phyloP scores from a whole-genome alignment of 2,113 vertebrate species.

The Labeo rohita region DNA sequence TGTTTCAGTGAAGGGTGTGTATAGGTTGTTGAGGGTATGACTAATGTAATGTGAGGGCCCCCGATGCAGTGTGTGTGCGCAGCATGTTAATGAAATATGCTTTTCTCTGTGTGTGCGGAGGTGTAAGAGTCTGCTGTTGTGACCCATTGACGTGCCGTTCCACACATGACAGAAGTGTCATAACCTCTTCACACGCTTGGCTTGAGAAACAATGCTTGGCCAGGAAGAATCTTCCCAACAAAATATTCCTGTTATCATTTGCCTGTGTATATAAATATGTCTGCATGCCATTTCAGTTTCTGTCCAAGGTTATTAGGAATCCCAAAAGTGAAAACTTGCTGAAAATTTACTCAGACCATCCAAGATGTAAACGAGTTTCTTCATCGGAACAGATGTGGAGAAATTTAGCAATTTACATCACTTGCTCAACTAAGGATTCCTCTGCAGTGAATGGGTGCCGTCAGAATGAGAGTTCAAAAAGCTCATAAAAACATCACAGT shows the following conservation, averaged over 20 bases:
- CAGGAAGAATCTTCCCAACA: not conserved
- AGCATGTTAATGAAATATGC: slow-evolving; percentile 4
- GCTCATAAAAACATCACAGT: not conserved
- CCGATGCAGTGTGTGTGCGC: not conserved
- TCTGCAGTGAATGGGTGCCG: not conserved
- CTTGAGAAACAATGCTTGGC: slow-evolving; percentile 8
- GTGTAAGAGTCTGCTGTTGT: not conserved
- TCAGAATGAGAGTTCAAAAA: not conserved
- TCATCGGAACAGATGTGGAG: not conserved
- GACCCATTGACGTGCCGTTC: slow-evolving; percentile 9
- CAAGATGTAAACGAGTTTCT: not conserved
- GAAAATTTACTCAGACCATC: not conserved
- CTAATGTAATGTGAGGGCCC: slow-evolving; percentile 21
- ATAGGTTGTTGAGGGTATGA: slow-evolving; percentile 23
- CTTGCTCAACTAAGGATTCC: not conserved
- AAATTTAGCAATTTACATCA: not conserved
- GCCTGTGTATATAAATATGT: not conserved
- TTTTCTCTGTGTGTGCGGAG: not conserved
- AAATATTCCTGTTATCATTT: not conserved
- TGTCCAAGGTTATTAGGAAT: not conserved
- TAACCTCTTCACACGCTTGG: slow-evolving; percentile 29
- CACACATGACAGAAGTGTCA: slow-evolving; percentile 37
- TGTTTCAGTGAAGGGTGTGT: slow-evolving; percentile 30
- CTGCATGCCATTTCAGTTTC: not conserved
- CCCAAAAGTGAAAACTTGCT: not conserved